Evolutionary conservation across 2,113 vertebrate genomes (phyloP), one percentile per base, ranked within the genome.

Genomic region (Polypterus senegalus): DNA sequence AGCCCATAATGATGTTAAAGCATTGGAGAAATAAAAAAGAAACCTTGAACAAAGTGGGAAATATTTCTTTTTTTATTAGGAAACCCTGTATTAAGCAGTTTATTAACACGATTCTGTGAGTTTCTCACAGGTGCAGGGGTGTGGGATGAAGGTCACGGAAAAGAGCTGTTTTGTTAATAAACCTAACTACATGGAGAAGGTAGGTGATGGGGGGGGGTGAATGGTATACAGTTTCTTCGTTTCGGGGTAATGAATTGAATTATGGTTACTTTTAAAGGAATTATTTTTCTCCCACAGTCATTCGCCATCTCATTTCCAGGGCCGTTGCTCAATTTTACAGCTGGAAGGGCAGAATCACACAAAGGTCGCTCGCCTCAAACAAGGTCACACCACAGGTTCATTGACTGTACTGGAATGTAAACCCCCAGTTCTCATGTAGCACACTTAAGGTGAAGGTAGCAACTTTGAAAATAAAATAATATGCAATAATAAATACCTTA

Each of bases 1-100:
- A 85, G 83, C 84, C 79, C 75, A 82, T 77, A 82, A 81, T 86
- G 81, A 78, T 81, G 77, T 79, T 83, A 81, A 89, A 88, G 81
- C 77, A 83, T 82, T 63, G 73, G 76, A 73, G 71, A 72, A 79
- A 67, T 71, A 63, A 72, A 74, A 7, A 49, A 60, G 47, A 51
- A 54, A 49, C 60, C 56, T 58, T 58, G 10, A 55, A 64, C 9
- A 51, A 27, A 49, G 6, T 46, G 61, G 51, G 51, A 61, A 61
- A 57, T 57, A 57, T 57, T 57, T 57, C 56, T 57, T 57, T 43
- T 27, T 57, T 57, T 57, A 55, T 55, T 6, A 55, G 54, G 54
- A 58, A 65, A 57, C 47, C 61, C 49, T 48, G 7, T 56, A 58
- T 49, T 54, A 7, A 59, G 11, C 7, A 43, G 10, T 57, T 57